Conservation (phyloP, 2,113 vertebrate species). For the Meleagris gallopavo region DNA sequence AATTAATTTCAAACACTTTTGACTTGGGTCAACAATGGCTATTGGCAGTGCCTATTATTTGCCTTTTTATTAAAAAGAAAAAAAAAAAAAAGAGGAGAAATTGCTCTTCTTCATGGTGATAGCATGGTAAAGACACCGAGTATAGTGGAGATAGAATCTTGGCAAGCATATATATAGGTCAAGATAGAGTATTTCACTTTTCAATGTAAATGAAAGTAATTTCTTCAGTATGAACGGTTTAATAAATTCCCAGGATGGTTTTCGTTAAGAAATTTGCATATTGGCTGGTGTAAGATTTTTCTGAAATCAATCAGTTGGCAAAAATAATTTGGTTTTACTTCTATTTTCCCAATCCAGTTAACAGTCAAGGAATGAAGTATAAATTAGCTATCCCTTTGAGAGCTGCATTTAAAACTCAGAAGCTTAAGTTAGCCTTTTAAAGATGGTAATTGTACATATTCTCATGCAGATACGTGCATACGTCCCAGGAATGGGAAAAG, state of each 20-base stretch:
- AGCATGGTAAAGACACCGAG: slow-evolving; percentile 60
- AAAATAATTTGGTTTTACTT: slow-evolving; percentile 63
- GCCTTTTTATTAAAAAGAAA: slow-evolving; percentile 82
- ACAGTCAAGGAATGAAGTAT: slow-evolving; percentile 53
- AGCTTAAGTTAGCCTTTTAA: slow-evolving; percentile 56
- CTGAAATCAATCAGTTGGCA: slow-evolving; percentile 61
- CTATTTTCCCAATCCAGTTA: slow-evolving; percentile 51
- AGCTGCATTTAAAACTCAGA: slow-evolving; percentile 50
- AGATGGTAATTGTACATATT: slow-evolving; percentile 58
- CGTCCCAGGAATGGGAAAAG: slow-evolving; percentile 31
- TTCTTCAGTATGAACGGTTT: slow-evolving; percentile 56
- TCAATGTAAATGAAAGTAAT: slow-evolving; percentile 60
- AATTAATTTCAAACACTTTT: slow-evolving; percentile 96
- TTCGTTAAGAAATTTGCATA: slow-evolving; percentile 72
- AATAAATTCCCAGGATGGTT: slow-evolving; percentile 65
- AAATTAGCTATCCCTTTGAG: slow-evolving; percentile 66
- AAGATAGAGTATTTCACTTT: slow-evolving; percentile 63
- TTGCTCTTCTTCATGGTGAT: slow-evolving; percentile 70
- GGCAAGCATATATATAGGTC: slow-evolving; percentile 62
- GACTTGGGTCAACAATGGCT: slow-evolving; percentile 85
- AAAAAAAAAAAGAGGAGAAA: neutral
- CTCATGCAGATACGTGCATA: slow-evolving; percentile 33
- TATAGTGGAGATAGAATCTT: slow-evolving; percentile 52
- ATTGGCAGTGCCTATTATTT: slow-evolving; percentile 87
- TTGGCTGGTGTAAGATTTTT: slow-evolving; percentile 58